A percentile compares a stretch with the other conserved stretches of the same genome.
phyloP scores from a whole-genome alignment of 2,797 vertebrate species.

The Hypotaenidia okinawae region DNA sequence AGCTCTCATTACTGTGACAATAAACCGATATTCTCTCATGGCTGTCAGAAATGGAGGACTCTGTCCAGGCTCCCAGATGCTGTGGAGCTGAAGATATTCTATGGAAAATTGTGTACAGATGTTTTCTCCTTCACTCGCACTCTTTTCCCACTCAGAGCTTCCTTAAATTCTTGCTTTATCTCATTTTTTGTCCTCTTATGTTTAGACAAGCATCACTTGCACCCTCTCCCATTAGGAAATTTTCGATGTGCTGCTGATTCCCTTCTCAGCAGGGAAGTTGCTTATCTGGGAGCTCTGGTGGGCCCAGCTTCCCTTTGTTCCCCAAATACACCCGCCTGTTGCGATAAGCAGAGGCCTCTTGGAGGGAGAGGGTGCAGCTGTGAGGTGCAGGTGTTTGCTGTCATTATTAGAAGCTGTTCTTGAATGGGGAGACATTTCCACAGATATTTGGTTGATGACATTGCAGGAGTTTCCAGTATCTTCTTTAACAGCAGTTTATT shows the following conservation, averaged over 20 bases:
- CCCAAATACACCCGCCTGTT: not conserved
- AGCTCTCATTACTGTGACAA: not conserved
- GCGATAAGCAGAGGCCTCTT: not conserved
- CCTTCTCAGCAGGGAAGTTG: not conserved
- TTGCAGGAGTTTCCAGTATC: not conserved
- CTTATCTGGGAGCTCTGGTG: not conserved
- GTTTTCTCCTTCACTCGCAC: not conserved
- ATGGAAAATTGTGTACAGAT: not conserved
- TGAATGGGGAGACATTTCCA: not conserved
- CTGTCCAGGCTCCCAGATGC: not conserved
- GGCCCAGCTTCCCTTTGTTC: not conserved
- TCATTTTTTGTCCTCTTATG: not conserved
- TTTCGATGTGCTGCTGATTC: not conserved
- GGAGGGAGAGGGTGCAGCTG: not conserved
- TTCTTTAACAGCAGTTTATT: not conserved
- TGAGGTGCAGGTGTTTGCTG: not conserved
- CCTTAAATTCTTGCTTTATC: not conserved
- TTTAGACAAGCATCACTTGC: not conserved
- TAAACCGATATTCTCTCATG: not conserved
- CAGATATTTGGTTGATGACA: not conserved
- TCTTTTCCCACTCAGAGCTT: not conserved
- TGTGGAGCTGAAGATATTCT: not conserved
- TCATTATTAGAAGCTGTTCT: not conserved
- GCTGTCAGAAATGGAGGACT: not conserved
- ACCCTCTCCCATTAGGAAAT: not conserved